These are phyloP conservation scores for Anadara kagoshimensis DNA, from an alignment of 1,140 invertebrate species.

Conservation along the genomic window DNA sequence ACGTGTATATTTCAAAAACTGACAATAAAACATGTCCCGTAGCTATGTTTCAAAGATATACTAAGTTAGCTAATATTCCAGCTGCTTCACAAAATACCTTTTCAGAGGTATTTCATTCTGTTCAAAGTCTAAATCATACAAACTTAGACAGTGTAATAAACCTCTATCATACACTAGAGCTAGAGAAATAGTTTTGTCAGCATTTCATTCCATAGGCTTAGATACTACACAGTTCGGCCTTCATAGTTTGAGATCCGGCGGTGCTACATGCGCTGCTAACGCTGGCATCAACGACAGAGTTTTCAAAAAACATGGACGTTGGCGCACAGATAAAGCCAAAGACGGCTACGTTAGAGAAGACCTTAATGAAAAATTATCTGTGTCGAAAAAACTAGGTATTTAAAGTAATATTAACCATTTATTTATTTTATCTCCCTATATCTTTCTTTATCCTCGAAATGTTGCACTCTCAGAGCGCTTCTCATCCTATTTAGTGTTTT, in stretches of 20 bases:
- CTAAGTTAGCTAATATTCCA: neutral
- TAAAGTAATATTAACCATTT: too few relatives aligned
- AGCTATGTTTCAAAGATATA: constrained; percentile 4
- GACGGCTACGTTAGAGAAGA: constrained; percentile 7
- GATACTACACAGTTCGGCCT: neutral
- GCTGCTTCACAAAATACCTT: neutral
- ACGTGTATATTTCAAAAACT: constrained; percentile 9
- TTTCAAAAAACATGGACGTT: constrained; percentile 9
- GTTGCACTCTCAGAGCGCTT: too few relatives aligned
- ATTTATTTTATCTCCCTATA: too few relatives aligned
- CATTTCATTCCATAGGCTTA: neutral
- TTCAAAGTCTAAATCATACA: constrained; percentile 1
- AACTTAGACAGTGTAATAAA: neutral
- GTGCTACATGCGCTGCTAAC: neutral
- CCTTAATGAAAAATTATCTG: constrained; percentile 7
- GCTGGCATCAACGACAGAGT: neutral
- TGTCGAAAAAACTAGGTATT: neutral
- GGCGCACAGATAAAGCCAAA: constrained; percentile 4
- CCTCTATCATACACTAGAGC: too few relatives aligned
- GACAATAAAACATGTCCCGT: neutral
- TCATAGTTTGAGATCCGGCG: constrained; percentile 12
- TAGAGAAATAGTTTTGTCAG: neutral
- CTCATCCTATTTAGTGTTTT: too few relatives aligned
- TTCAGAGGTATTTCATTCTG: constrained; percentile 5
- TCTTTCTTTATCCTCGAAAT: too few relatives aligned